Base-by-base conservation (phyloP, 2,113 vertebrate species). In the Hassar affinis region DNA sequence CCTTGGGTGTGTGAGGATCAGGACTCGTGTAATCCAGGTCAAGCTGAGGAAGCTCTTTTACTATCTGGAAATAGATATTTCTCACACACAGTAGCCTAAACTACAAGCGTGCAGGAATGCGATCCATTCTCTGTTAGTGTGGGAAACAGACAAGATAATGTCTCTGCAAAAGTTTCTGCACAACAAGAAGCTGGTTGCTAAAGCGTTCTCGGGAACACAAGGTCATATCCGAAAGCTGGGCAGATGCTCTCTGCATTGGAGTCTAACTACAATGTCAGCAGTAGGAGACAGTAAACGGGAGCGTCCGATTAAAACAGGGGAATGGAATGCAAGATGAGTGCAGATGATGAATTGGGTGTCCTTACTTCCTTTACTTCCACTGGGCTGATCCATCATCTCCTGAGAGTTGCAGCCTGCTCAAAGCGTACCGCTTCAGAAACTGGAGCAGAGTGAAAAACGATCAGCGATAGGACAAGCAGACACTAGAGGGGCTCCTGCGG, bases 371-470 rank as follows among this genome's bases (percentile, higher is more conserved):
- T 86, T 77, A 87, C 81, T 88, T 85, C 86, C 79, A 51, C 51
- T 18, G 47, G 51, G 87, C 84, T 49, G 88, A 78, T 85, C 88
- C 85, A 84, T 87, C 78, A 84, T 71, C 82, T 82, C 66, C 52
- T 79, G 62, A 88, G 78, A 79, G 75, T 78, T 81, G 78, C 81
- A 80, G 62, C 77, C 80, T 71, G 51, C 77, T 76, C 59, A 82
- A 79, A 81, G 71, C 20, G 33, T 71, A 35, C 30, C 6, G 18
- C 81, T 79, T 88, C 62, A 66, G 88, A 93, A 77, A 90, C 85
- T 93, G 87, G 93, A 92, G 90, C 93, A 92, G 82, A 88, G 89
- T 93, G 93, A 94, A 86, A 92, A 92, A 94, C 91, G 91, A 92
- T 91, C 90, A 88, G 87, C 85, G 80, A 57, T 75, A 64, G 74